Evolutionary conservation across 2,888 invertebrate species (phyloP), one percentile per base, ranked within the genome.

Genomic region (Eupithecia subumbrata): DNA sequence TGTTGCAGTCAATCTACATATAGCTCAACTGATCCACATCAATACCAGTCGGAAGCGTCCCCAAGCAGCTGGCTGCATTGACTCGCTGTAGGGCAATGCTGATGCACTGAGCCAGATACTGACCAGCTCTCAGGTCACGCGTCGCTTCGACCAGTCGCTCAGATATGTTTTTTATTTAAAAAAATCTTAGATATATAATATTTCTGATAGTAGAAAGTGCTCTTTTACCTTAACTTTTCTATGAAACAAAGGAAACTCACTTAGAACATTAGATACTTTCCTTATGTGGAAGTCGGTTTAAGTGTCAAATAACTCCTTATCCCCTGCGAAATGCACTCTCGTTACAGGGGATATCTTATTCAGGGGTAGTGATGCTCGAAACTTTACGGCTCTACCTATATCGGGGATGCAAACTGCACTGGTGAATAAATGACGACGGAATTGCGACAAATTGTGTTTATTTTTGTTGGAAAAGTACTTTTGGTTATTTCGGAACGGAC

Each of bases 381-480:
- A 60, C 74, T 80, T 80, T 80, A 80, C 72, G 74, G 69, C 67
- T 68, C 69, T 45, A 71, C 69, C 66, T 73, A 69, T 79, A 78
- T 80, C 77, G 73, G 60, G 40, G 67, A 68, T 79, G 78, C 73
- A 76, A 74, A 79, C 70, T 76, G 73, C 22, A 71, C 45, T 45
- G 68, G 43, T 74, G 68, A 70, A 74, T 74, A 69, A 70, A 74
- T 74, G 74, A 74, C 69, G 34, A 73, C 18, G 37, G 69, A 45
- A 71, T 45, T 30, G 34, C 63, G 45, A 34, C 43, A 64, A 43
- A 71, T 64, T 67, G 67, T 40, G 67, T 40, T 67, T 67, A 67
- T 67, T 67, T 67, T 40, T 18, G 64, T 12, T 22, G 37, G 67
- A 64, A 64, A 64, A 64, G 60, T 60, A 60, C 60, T 60, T 25